A percentile compares a stretch with the other conserved stretches of the same genome.
phyloP scores from a whole-genome alignment of 2,888 invertebrate genomes.

The Pyrochroa serraticornis region DNA sequence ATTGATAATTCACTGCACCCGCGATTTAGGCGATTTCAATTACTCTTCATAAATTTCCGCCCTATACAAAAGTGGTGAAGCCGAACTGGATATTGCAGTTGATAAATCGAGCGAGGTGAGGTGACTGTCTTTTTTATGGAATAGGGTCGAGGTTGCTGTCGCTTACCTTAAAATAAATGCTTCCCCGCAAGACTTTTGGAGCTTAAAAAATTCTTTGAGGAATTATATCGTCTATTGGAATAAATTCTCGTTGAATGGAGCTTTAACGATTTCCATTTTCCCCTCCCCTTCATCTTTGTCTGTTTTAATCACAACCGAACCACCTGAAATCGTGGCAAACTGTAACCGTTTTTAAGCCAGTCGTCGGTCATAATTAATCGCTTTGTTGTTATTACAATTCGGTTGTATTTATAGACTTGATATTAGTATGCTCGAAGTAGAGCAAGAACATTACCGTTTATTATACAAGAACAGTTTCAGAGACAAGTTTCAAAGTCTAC shows the following conservation, averaged over 20 bases:
- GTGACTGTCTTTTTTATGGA: too few species aligned
- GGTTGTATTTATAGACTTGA: conserved; percentile 4
- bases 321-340: too few species aligned
- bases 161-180: too few species aligned
- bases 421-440: conserved; percentile 1
- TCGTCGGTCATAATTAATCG: conserved; percentile 3
- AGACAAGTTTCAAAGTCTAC: conserved; percentile 10
- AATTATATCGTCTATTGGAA: background rate
- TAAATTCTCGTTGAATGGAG: background rate
- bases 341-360: background rate
- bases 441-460: conserved; percentile 9
- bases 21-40: too few species aligned
- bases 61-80: too few species aligned
- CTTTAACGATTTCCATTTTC: background rate
- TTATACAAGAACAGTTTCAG: conserved; percentile 4
- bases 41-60: too few species aligned
- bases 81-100: too few species aligned
- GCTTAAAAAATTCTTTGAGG: background rate
- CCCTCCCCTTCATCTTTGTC: background rate
- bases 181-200: background rate
- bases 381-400: background rate
- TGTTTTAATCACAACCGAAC: too few species aligned
- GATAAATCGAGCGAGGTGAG: too few species aligned
- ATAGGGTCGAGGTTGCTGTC: too few species aligned
- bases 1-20: too few species aligned